Conservation (phyloP, 2,113 vertebrate species). For the Narcine bancroftii region DNA sequence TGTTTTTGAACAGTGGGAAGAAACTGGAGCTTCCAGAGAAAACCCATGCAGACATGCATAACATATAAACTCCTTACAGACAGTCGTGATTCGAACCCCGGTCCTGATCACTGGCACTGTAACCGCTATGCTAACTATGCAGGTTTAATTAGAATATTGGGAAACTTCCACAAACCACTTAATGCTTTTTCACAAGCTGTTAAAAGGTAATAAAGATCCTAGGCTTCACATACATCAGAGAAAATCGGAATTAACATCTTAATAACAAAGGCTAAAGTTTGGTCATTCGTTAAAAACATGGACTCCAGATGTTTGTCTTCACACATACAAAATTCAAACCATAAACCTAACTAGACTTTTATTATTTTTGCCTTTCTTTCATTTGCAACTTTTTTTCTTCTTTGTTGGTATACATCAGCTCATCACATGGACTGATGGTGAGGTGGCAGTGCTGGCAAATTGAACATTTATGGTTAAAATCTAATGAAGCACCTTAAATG, state of each 20-base stretch:
- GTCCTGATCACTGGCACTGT: too few species aligned
- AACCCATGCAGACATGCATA: too few species aligned
- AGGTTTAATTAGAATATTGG: constrained; percentile 24
- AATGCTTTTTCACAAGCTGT: neutral
- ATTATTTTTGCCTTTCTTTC: neutral
- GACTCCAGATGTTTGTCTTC: neutral
- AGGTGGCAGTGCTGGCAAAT: neutral
- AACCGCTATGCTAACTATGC: too few species aligned
- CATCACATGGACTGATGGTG: neutral
- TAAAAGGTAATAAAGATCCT: neutral
- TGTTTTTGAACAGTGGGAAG: too few species aligned
- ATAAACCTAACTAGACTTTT: neutral
- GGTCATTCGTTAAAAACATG: neutral
- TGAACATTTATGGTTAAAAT: neutral
- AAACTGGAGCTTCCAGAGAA: too few species aligned
- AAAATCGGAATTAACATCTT: neutral
- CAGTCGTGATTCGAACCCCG: too few species aligned
- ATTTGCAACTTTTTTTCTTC: neutral
- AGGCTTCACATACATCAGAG: neutral
- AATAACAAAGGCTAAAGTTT: neutral
- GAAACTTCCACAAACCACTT: constrained; percentile 7
- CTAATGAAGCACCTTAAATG: neutral
- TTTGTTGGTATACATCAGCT: neutral
- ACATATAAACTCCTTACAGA: too few species aligned
- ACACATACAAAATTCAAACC: neutral